Evolutionary conservation across 2,888 invertebrate species (phyloP), one percentile per base, ranked within the genome.

Genomic region (Pegoplata infirma): DNA sequence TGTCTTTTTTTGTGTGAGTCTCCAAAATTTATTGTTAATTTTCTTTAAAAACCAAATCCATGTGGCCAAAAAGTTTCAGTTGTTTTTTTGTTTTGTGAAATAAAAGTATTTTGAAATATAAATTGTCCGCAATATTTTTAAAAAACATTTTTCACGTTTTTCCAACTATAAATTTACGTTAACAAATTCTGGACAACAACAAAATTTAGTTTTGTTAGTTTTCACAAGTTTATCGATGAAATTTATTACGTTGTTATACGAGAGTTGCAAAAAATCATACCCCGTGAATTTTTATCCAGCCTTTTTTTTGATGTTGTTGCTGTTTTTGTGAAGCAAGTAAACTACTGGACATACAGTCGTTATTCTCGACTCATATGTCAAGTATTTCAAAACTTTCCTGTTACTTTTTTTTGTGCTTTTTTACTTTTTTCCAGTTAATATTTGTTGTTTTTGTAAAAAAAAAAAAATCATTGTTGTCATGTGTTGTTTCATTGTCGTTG

Each of bases 181-280:
- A 75, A 79, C 61, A 79, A 75, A 61, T 66, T 32, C 44, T 36
- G n/a, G 14, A 40, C 21, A 56, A 59, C 53, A 55, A 17, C 47
- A 66, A n/a, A n/a, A 44, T 55, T 47, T 47, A 59, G 25, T 28
- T 40, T 32, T 64, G 66, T 59, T 64, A 76, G 78, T 79, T 79
- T 73, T 77, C 64, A 75, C 78, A 82, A 81, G 81, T 82, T 82
- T 81, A 82, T 81, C 80, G 81, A 82, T 83, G 79, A 82, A 83
- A 83, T 83, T 82, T 83, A 83, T 83, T 82, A 73, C 80, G 51
- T 80, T 75, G 74, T 78, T 76, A 67, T 44, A 72, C 56, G 55
- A 71, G 75, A 75, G 69, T 75, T 68, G 55, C 64, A 56, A 56
- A 40, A 23, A 75, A 63, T 75, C 67, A 68, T 68, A n/a, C 10